A percentile compares a stretch with the other conserved stretches of the same genome.
Evolutionary conservation across 2,888 invertebrate species (phyloP).

Genomic region (Eupithecia centaureata): DNA sequence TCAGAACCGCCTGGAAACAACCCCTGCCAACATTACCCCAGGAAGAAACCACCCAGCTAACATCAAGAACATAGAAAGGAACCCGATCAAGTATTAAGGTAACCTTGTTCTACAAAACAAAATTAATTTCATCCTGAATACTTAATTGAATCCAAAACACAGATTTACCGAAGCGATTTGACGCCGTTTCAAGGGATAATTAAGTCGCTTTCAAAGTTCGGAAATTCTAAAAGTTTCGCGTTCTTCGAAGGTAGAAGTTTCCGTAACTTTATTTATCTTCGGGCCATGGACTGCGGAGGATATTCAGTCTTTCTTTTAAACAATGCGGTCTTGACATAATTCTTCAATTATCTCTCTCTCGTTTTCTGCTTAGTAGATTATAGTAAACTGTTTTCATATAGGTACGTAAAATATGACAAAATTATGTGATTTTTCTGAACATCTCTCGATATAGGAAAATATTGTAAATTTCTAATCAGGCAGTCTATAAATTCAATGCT

Average conservation of each 20-base stretch:
- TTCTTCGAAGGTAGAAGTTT: constrained; percentile 48
- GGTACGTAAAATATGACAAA: not conserved
- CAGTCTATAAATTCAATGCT: no score
- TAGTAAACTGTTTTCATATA: no score
- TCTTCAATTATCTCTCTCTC: constrained; percentile 44
- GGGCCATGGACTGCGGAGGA: constrained; percentile 50
- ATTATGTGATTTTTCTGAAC: not conserved
- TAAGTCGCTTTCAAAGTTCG: constrained; percentile 54
- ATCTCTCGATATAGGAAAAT: not conserved
- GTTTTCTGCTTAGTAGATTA: constrained; percentile 25
- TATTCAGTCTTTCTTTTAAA: constrained; percentile 53
- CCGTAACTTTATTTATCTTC: constrained; percentile 58
- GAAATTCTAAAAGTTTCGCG: constrained; percentile 51
- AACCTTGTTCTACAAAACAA: constrained; percentile 56
- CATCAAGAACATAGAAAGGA: constrained; percentile 59
- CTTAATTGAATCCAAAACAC: constrained; percentile 48
- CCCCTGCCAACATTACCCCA: constrained; percentile 58
- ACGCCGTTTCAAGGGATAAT: constrained; percentile 51
- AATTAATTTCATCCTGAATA: constrained; percentile 55
- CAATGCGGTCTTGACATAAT: constrained; percentile 41
- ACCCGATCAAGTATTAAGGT: constrained; percentile 64
- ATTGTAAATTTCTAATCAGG: no score
- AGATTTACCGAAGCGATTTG: constrained; percentile 50
- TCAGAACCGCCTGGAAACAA: constrained; percentile 54
- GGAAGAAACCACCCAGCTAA: constrained; percentile 58